A percentile compares a stretch with the other conserved stretches of the same genome.
Conservation (phyloP, 2,113 vertebrate genomes). For the Oceanodroma tethys region DNA sequence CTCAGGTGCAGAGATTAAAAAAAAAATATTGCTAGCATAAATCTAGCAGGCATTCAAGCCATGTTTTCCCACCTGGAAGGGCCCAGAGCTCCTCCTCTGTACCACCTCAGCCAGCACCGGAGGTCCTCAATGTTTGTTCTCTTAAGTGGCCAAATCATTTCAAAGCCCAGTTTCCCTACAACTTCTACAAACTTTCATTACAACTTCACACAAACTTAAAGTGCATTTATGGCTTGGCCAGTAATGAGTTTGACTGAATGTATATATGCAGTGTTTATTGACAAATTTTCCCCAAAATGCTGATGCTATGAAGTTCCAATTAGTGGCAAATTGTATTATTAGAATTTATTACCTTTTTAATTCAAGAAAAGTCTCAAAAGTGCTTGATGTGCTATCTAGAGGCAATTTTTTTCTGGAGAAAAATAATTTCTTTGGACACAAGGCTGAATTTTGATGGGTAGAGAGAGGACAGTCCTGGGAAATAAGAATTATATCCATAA, state of each 20-base stretch:
- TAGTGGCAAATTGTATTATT: background rate
- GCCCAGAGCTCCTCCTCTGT: background rate
- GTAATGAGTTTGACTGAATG: background rate
- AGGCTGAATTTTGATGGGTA: background rate
- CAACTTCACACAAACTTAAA: background rate
- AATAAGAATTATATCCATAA: background rate
- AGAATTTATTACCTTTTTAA: background rate
- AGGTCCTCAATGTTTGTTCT: background rate
- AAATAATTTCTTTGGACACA: background rate
- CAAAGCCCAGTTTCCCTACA: background rate
- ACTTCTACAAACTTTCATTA: background rate
- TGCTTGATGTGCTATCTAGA: background rate
- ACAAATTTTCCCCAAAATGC: background rate
- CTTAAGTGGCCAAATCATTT: background rate
- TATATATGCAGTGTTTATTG: background rate
- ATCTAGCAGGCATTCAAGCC: background rate
- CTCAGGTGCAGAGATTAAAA: background rate
- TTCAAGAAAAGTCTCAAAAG: background rate
- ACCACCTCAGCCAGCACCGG: background rate
- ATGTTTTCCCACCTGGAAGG: background rate
- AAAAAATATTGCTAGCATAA: background rate
- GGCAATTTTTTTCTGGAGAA: background rate
- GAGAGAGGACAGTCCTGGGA: background rate
- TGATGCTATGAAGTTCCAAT: background rate
- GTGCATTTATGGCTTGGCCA: background rate